Evolutionary conservation across 2,797 vertebrate species (phyloP).

Genomic region (Cyclopterus lumpus): DNA sequence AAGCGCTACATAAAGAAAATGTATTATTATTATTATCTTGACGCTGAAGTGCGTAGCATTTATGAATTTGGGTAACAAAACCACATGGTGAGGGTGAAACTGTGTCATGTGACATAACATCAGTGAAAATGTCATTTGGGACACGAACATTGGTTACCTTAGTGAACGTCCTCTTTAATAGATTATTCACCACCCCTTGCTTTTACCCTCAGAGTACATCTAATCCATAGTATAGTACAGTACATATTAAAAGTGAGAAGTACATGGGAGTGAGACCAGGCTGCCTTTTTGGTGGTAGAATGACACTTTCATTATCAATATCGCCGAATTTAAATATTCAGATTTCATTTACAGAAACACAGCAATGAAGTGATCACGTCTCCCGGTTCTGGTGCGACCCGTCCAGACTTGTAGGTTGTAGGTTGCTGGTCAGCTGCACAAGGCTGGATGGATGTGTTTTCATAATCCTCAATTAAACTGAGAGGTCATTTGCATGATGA

Average conservation of each 20-base stretch:
- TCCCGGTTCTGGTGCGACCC: too few species aligned
- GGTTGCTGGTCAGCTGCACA: too few species aligned
- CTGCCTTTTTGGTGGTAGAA: background rate
- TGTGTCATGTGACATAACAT: background rate
- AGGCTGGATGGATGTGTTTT: slow-evolving; percentile 47
- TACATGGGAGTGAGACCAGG: too few species aligned
- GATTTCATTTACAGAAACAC: background rate
- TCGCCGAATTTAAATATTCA: too few species aligned
- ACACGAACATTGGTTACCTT: background rate
- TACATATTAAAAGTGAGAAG: too few species aligned
- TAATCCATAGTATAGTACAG: background rate
- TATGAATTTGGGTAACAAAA: background rate
- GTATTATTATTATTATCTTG: too few species aligned
- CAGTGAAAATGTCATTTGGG: background rate
- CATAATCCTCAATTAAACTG: slow-evolving; percentile 57
- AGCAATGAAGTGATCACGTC: background rate
- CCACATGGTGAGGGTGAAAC: background rate
- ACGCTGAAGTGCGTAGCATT: background rate
- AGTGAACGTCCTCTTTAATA: background rate
- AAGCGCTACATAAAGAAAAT: too few species aligned
- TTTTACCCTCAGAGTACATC: background rate
- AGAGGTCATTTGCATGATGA: slow-evolving; percentile 50
- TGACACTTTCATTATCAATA: background rate
- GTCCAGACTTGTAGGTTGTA: background rate
- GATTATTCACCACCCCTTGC: background rate